Base-by-base conservation (phyloP, 2,888 invertebrate genomes). In the Agrochola litura region DNA sequence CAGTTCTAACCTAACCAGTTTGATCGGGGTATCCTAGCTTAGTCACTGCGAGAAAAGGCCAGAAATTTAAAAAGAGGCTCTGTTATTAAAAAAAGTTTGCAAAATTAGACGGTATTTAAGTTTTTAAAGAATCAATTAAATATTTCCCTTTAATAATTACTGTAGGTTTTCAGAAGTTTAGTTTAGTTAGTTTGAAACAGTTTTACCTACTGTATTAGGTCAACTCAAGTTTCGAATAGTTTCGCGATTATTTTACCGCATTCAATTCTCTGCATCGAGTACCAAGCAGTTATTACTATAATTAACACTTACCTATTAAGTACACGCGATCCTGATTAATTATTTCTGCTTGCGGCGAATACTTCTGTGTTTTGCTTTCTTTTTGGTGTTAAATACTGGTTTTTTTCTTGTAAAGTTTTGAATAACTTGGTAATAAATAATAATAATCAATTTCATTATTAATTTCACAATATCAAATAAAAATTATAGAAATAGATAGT, bases 241-340 rank as follows among this genome's bases (percentile, higher is more conserved):
- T 76, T 65, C 49, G 22, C 6, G 30, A 19, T 64, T 61, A 46
- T 81, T 82, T 81, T 78, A 69, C 82, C 78, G 83, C 83, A 84
- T 85, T 82, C 72, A 70, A 72, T 77, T 66, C 77, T 58, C 71
- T 82, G 68, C 82, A 72, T 83, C 63, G 68, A 85, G 82, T 77
- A 72, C 73, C 25, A 52, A 77, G 49, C 60, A 49, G 60, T 71
- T 70, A 73, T 84, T 82, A 82, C 65, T 64, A 67, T 77, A 82
- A 82, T 83, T 67, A 82, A 86, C 74, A 78, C 78, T 22, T 41
- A n/a, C 52, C 66, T 85, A 82, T 85, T 82, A 78, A 30, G 69
- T 70, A 63, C 83, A 84, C 83, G 83, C 83, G 56, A 84, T 64
- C 49, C 83, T 85, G 63, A 81, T 74, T 85, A 82, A 78, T 69